A percentile compares a stretch with the other conserved stretches of the same genome.
phyloP scores from a whole-genome alignment of 2,797 vertebrate species.

The Lepilemur ruficaudatus region DNA sequence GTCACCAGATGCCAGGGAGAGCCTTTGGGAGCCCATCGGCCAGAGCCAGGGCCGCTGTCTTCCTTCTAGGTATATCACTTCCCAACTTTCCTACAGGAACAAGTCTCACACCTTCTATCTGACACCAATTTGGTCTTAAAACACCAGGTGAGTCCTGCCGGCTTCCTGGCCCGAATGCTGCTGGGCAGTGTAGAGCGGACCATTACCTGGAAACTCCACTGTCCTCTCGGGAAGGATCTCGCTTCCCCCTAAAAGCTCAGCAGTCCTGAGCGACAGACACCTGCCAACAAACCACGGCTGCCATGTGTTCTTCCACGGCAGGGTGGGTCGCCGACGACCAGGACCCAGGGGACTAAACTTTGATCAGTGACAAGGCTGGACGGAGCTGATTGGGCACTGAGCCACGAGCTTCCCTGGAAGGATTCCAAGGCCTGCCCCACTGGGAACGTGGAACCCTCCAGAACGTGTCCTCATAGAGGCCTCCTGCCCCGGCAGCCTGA shows the following conservation, averaged over 20 bases:
- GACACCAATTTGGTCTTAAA: neutral
- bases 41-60: fast-evolving
- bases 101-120: fast-evolving
- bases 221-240: neutral
- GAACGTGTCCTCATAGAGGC: neutral
- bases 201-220: neutral
- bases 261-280: fast-evolving
- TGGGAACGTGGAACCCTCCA: neutral
- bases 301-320: neutral
- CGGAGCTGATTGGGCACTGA: no score
- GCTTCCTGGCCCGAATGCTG: fast-evolving
- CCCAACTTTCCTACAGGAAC: no score
- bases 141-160: neutral
- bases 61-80: neutral
- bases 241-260: neutral
- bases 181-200: neutral
- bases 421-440: neutral
- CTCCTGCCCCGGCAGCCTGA: neutral
- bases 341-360: neutral
- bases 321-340: neutral
- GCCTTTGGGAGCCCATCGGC: fast-evolving
- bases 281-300: neutral
- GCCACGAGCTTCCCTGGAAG: neutral
- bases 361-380: neutral
- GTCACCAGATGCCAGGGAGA: fast-evolving